A percentile compares a stretch with the other conserved stretches of the same genome.
phyloP scores from a whole-genome alignment of 2,797 vertebrate genomes.

The Poecilia velifera region DNA sequence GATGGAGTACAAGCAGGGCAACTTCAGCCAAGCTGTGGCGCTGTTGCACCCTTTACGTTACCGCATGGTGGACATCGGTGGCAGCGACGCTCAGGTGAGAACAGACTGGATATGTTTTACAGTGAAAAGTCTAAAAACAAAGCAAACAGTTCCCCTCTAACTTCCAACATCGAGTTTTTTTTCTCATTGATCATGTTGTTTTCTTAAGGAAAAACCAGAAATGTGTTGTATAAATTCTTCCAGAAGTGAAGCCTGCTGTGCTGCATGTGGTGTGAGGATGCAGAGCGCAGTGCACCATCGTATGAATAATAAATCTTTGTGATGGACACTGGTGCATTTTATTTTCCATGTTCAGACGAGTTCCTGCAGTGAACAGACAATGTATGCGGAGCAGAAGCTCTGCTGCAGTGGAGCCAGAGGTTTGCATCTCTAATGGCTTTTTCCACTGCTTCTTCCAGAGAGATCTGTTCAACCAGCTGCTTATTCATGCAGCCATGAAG shows the following conservation, averaged over 20 bases:
- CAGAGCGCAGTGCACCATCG: constrained; percentile 5
- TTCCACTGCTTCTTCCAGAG: constrained; percentile 81
- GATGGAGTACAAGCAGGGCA: constrained; percentile 86
- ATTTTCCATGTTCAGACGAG: constrained; percentile 26
- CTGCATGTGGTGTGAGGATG: constrained; percentile 26
- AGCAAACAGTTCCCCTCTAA: neutral
- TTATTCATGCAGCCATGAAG: constrained; percentile 90
- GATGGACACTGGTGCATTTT: constrained; percentile 51
- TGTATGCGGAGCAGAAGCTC: constrained; percentile 16
- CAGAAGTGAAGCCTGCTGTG: constrained; percentile 37
- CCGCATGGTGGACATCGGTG: constrained; percentile 80
- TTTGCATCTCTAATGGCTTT: constrained; percentile 39
- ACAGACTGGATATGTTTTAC: neutral
- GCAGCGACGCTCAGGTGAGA: constrained; percentile 93
- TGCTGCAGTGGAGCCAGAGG: neutral
- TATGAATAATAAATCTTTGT: constrained; percentile 71
- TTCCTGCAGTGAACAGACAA: constrained; percentile 27
- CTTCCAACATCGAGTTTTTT: neutral
- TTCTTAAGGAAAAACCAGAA: constrained; percentile 26
- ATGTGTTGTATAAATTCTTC: constrained; percentile 32
- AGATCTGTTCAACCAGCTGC: constrained; percentile 91
- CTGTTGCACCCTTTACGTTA: constrained; percentile 90
- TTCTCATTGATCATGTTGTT: constrained; percentile 19
- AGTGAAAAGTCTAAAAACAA: neutral
- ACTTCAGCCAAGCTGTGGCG: constrained; percentile 83